These are phyloP conservation scores for Propsilocerus akamusi DNA, from an alignment of 1,140 invertebrate genomes.

Conservation along the genomic window DNA sequence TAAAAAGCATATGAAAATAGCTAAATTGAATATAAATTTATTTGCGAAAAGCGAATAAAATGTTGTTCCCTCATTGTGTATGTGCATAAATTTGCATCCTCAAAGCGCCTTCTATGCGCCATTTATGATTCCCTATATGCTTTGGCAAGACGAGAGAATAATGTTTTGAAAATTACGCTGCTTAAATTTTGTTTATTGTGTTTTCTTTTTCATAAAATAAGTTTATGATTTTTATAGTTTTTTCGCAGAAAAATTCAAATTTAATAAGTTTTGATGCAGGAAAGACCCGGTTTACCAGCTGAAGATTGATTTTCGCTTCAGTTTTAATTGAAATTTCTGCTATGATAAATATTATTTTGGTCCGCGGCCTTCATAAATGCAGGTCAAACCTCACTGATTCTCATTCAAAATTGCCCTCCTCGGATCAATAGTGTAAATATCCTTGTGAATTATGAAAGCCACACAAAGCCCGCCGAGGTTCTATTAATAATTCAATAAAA, in stretches of 20 bases:
- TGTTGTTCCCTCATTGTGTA: background rate
- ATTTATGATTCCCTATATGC: too few species aligned
- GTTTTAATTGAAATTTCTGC: too few species aligned
- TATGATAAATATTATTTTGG: too few species aligned
- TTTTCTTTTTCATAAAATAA: background rate
- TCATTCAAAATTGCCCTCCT: too few species aligned
- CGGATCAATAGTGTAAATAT: too few species aligned
- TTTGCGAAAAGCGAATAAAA: background rate
- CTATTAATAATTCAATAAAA: too few species aligned
- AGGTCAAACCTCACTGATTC: too few species aligned
- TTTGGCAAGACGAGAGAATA: background rate
- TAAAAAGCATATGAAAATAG: slow-evolving; percentile 1
- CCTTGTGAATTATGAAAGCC: too few species aligned
- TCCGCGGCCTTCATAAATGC: too few species aligned
- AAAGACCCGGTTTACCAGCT: too few species aligned
- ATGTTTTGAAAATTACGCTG: slow-evolving; percentile 3
- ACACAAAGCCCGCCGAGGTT: too few species aligned
- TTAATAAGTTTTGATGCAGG: background rate
- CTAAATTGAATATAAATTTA: slow-evolving; percentile 4
- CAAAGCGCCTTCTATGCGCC: background rate
- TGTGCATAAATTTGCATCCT: slow-evolving; percentile 2
- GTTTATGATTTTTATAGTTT: background rate
- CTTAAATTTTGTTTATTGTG: background rate
- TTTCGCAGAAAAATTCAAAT: background rate
- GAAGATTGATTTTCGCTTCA: too few species aligned